Evolutionary conservation across 2,888 invertebrate genomes (phyloP), one percentile per base, ranked within the genome.

Genomic region (Drosophila pseudotalamancana): DNA sequence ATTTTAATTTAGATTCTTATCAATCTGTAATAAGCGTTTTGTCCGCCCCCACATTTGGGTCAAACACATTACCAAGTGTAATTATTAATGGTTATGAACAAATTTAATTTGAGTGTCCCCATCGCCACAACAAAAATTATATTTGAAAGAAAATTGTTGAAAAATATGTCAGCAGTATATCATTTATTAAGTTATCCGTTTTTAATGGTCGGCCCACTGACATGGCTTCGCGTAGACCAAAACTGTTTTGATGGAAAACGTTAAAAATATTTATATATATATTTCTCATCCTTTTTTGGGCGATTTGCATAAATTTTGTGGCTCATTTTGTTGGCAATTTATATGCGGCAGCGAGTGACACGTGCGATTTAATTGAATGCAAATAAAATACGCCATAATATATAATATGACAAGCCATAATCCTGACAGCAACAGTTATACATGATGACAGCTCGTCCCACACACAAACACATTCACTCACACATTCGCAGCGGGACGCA

Each of bases 1-100:
- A 87, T 87, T 84, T 84, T 84, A 87, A 84, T 84, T 87, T 85
- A 85, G 84, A 84, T 84, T 64, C 66, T 49, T 87, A 84, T 84
- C 84, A 87, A 85, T 79, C 48, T 64, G 76, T 79, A 85, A 77
- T 83, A 85, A 74, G 85, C 71, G 55, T 67, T 87, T 64, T 74
- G 77, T 63, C 51, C 63, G 45, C 74, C 18, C 61, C 48, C 55
- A 39, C 62, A 78, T 85, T 72, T 56, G 40, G 82, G 72, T 78
- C 85, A 65, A 16, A 34, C 34, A 50, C 67, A 80, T 80, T 85
- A 61, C 18, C 74, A 60, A 74, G 64, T 74, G 60, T 74, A 69
- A 74, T 69, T 50, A 25, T 64, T 51, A 74, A 74, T 57, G 51
- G 35, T 54, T 59, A 55, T 57, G 46, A 57, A 34, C 34, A 12